Evolutionary conservation across 2,888 invertebrate species (phyloP).

Genomic region (Amblyteles armatorius): DNA sequence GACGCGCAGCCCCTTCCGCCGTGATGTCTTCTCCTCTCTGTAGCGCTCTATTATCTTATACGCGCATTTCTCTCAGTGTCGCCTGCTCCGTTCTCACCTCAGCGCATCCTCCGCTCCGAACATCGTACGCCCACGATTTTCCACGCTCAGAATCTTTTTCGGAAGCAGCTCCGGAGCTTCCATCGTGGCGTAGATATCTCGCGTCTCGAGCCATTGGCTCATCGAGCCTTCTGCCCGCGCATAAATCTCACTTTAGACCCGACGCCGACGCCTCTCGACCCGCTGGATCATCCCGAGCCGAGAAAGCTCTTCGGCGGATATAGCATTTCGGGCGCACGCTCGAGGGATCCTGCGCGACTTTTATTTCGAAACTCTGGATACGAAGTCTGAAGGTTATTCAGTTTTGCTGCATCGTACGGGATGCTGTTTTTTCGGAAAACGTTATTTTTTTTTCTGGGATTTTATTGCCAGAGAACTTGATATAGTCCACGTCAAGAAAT

Average conservation of each 20-base stretch:
- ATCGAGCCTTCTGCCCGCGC: constrained; percentile 47
- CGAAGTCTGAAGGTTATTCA: not conserved
- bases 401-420: not conserved
- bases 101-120: constrained; percentile 4
- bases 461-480: no score
- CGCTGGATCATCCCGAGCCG: constrained; percentile 26
- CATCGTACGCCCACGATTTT: constrained; percentile 10
- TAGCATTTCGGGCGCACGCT: not conserved
- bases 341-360: not conserved
- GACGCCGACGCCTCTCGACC: constrained; percentile 16
- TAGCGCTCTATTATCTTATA: not conserved
- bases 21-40: constrained; percentile 10
- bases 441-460: not conserved
- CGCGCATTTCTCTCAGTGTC: constrained; percentile 9
- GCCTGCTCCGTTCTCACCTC: constrained; percentile 42
- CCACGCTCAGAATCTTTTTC: constrained; percentile 33
- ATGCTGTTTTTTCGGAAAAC: not conserved
- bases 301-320: constrained; percentile 17
- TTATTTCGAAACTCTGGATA: constrained; percentile 6
- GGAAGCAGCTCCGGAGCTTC: constrained; percentile 25
- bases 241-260: constrained; percentile 63
- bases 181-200: not conserved
- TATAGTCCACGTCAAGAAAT: no score
- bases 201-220: constrained; percentile 12
- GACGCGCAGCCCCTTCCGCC: constrained; percentile 15